Conservation (phyloP, 2,113 vertebrate genomes). For the Chunga burmeisteri region DNA sequence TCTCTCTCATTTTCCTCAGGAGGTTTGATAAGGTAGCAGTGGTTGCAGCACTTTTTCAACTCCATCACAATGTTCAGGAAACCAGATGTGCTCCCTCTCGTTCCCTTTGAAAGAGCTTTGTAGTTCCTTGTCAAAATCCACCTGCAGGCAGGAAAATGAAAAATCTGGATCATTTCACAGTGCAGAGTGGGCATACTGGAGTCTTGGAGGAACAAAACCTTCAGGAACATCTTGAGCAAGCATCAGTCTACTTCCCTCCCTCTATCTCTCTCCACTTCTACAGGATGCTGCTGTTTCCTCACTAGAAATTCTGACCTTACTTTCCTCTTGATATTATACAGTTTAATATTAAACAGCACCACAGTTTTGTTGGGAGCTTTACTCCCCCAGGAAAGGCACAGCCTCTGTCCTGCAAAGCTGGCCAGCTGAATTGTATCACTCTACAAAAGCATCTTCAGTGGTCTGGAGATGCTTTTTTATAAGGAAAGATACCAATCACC, state of each 20-base stretch:
- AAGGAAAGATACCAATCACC: background rate
- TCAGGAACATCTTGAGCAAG: background rate
- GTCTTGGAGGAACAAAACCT: background rate
- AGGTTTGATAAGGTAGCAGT: constrained; percentile 91
- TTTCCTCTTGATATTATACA: background rate
- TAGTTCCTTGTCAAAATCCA: constrained; percentile 99
- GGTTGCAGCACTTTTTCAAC: constrained; percentile 98
- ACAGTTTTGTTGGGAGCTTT: background rate
- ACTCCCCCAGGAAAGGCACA: background rate
- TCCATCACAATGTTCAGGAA: constrained; percentile 99
- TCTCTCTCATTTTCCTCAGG: constrained; percentile 86
- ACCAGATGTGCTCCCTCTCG: constrained; percentile 90
- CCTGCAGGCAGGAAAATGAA: constrained; percentile 69
- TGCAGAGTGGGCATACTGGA: background rate
- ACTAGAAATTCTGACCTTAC: background rate
- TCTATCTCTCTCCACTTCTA: background rate
- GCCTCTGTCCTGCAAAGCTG: background rate
- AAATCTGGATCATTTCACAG: background rate
- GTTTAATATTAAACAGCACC: background rate
- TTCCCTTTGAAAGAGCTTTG: constrained; percentile 92
- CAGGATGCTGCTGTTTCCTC: background rate
- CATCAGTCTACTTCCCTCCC: background rate
- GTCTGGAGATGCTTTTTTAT: background rate
- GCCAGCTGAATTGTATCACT: background rate
- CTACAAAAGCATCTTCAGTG: background rate